phyloP scores from a whole-genome alignment of 2,797 vertebrate genomes.

The Crocodylus rhombifer region DNA sequence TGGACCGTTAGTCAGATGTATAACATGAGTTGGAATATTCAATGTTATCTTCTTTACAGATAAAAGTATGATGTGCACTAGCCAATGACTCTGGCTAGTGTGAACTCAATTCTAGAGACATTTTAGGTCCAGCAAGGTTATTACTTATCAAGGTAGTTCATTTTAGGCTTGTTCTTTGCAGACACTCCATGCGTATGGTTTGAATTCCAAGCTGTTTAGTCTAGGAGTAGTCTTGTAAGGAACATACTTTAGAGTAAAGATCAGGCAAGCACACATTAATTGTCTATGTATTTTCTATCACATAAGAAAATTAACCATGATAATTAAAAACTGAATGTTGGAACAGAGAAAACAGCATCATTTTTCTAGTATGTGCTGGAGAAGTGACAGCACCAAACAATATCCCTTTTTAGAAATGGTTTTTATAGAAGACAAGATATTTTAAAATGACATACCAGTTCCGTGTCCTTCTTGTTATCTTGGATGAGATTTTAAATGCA shows the following conservation, averaged over 20 bases:
- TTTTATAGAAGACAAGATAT: background rate
- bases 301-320: background rate
- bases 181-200: background rate
- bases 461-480: background rate
- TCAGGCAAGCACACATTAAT: background rate
- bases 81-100: background rate
- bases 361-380: background rate
- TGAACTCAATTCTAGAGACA: background rate
- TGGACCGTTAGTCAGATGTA: background rate
- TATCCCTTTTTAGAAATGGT: background rate
- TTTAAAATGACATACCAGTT: slow-evolving; percentile 2
- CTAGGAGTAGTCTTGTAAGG: background rate
- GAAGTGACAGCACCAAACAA: background rate
- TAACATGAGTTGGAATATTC: background rate
- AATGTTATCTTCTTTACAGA: background rate
- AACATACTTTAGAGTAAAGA: background rate
- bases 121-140: background rate
- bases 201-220: background rate
- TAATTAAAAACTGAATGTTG: background rate
- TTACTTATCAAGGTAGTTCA: background rate
- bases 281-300: background rate
- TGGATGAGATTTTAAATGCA: background rate
- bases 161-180: background rate
- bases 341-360: background rate
- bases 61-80: background rate